Base-by-base conservation (phyloP, 2,113 vertebrate genomes). In the Hyperoodon ampullatus region DNA sequence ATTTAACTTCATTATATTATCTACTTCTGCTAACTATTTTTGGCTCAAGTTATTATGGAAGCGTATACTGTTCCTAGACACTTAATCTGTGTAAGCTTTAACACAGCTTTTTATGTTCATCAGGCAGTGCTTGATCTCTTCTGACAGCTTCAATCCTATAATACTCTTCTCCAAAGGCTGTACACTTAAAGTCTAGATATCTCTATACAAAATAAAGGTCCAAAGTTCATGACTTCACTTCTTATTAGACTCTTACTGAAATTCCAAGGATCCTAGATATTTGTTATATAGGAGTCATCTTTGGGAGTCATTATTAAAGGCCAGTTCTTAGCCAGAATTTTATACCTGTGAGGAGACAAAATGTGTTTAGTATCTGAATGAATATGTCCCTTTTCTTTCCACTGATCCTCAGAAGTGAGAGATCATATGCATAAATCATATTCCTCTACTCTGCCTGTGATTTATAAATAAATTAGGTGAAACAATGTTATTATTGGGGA, bases 111-210 rank as follows among this genome's bases (percentile, higher is more conserved):
- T 80, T 75, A 68, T 84, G 66, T 95, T 97, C 84, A 88, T 96
- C 94, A 96, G 28, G n/a, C 24, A 80, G 44, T 86, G 28, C 44
- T 94, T 91, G 72, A 96, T 97, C 93, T 96, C 81, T 85, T 81
- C 88, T 93, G 95, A 97, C 94, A 97, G 39, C 82, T 96, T 87
- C 95, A 97, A 84, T 96, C 91, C 93, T 96, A 68, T 97, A 96
- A 97, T 91, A 21, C 61, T 95, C 50, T 91, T 82, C 61, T 68
- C 86, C 63, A 97, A 91, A 92, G 77, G 23, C 33, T 88, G 7
- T 93, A 61, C 77, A 61, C 77, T 95, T 92, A 93, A 88, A 94
- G 58, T 68, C 60, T 44, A 92, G n/a, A 82, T 97, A 90, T 88
- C 90, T 65, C 77, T 93, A 88, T 74, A 88, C 28, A 97, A 91